Evolutionary conservation across 1,140 invertebrate genomes (phyloP), one percentile per base, ranked within the genome.

Genomic region (Aphelinus atriplicis): DNA sequence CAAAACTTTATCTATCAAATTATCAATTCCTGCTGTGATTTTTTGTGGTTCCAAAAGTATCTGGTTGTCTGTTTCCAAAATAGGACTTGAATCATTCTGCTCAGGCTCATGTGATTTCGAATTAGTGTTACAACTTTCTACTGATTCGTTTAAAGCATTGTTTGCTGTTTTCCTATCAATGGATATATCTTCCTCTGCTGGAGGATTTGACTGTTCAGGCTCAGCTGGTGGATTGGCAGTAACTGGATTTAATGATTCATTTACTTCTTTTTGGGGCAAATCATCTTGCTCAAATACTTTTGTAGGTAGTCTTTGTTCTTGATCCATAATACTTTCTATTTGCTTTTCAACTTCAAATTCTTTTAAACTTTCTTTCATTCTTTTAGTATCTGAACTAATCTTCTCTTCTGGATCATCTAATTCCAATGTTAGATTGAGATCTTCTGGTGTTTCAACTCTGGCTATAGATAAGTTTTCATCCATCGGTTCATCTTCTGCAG

Each of bases 391-490:
- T 50, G 58, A 7, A 51, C 7, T 58, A 53, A 48, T 57, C 3
- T 64, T 60, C 10, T 50, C n/a, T 71, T 65, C 63, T 51, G 48
- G 0, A 5, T 65, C 63, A 51, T 77, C 64, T 5, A 65, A 47
- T 45, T 77, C 75, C n/a, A 78, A 62, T 0, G 65, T 78, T 45
- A 74, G 50, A 75, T 80, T 69, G 2, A 77, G 69, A 57, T 78
- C 73, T 47, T 53, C 7, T 2, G 71, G 73, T 73, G 63, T 60
- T 57, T 79, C 75, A 6, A 71, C 73, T 43, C 1, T 7, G 45
- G 4, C 1, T 10, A 9, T 45, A 6, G 43, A 69, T 69, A 3
- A 2, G 7, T 58, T 47, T 9, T 10, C 61, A 45, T 70, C 7
- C n/a, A 10, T 51, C 51, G 43, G 1, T 60, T 60, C 46, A 56